phyloP scores from a whole-genome alignment of 2,888 invertebrate genomes.

The Parochlus steinenii region DNA sequence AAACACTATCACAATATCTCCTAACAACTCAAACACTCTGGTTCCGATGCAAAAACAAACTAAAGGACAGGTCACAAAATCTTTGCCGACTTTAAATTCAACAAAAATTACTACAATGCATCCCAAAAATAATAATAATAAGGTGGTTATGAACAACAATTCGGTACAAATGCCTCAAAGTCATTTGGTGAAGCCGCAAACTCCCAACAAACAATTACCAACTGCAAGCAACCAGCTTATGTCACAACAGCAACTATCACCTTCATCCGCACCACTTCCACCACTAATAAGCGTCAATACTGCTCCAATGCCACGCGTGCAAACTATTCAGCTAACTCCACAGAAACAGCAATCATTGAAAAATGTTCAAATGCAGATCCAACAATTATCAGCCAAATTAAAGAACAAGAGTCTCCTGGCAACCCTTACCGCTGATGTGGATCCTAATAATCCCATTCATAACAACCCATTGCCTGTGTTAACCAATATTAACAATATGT shows the following conservation, averaged over 20 bases:
- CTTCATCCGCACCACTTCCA: conserved; percentile 15
- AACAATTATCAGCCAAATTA: conserved; percentile 39
- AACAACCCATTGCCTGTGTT: conserved; percentile 27
- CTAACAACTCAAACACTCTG: too few species aligned
- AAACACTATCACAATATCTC: too few species aligned
- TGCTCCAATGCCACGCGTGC: conserved; percentile 38
- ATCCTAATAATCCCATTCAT: conserved; percentile 25
- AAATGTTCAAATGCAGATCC: conserved; percentile 50
- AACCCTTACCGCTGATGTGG: conserved; percentile 25
- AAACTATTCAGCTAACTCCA: conserved; percentile 55
- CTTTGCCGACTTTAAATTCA: too few species aligned
- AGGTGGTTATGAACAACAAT: too few species aligned
- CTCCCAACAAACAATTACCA: neutral
- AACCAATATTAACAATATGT: conserved; percentile 28
- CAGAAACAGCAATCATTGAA: conserved; percentile 52
- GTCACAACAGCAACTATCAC: conserved; percentile 19
- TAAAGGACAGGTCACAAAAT: too few species aligned
- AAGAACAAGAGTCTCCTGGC: conserved; percentile 28
- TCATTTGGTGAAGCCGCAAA: conserved; percentile 13
- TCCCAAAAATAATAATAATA: too few species aligned
- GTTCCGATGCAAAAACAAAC: too few species aligned
- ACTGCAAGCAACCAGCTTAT: conserved; percentile 19
- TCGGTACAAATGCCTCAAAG: conserved; percentile 19
- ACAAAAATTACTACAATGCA: too few species aligned
- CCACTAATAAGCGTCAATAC: conserved; percentile 18